Base-by-base conservation (phyloP, 2,113 vertebrate species). In the Lepus timidus region DNA sequence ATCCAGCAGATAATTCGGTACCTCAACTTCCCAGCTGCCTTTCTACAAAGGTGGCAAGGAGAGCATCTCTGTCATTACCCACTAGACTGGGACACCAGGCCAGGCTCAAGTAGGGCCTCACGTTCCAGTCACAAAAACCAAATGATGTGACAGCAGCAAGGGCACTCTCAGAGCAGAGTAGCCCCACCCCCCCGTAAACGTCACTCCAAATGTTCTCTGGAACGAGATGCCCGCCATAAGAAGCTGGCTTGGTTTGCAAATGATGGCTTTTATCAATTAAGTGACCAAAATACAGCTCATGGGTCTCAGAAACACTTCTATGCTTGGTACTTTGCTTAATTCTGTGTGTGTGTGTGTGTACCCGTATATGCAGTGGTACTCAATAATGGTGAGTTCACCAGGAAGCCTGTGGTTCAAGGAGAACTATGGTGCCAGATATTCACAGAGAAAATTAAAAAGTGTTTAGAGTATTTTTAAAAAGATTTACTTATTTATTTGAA, bases 101-200 rank as follows among this genome's bases (percentile, higher is more conserved):
- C 67, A 84, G 55, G 81, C 79, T 67, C 85, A 93, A 84, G 89
- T 1, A 88, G 64, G 23, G 29, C 9, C 71, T 67, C 74, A 79
- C 90, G 96, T 94, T 95, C 90, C 92, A 87, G 71, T 74, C 62
- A 31, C 17, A 70, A 73, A 88, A 96, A 90, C 85, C 82, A 96
- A 96, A 88, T 9, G 3, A 44, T 51, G 71, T 95, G 84, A 90
- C 61, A 94, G 88, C 25, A 95, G 92, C 58, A 52, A 83, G 75
- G 85, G 65, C 51, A 83, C 82, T 36, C 20, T 58, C 33, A 36
- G 62, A 52, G 9, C 12, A 71, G 58, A 87, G 78, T 9, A 44
- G 6, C 44, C 44, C 39, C 67, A 29, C 52, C 58, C 31, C 61
- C 91, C 6, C 31, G 92, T 91, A 96, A 96, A 96, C 65, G 95